Conservation (phyloP, 1,140 invertebrate genomes). For the Spodoptera litura region DNA sequence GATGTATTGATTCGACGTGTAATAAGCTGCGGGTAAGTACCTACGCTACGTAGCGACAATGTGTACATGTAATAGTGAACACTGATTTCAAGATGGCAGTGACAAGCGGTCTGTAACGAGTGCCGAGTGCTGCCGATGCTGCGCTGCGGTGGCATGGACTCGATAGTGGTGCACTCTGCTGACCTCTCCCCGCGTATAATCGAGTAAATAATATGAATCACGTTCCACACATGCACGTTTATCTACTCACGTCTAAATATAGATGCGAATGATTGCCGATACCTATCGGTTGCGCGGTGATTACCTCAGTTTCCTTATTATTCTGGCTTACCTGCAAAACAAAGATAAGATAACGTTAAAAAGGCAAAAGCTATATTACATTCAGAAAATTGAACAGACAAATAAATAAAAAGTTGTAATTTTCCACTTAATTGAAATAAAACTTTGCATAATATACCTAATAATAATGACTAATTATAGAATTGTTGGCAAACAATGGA, state of each 20-base stretch:
- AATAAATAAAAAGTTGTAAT: not conserved
- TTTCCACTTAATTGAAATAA: not conserved
- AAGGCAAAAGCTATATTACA: not conserved
- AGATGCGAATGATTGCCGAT: not conserved
- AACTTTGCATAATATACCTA: too few relatives aligned
- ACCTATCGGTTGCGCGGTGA: not conserved
- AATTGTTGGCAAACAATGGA: too few relatives aligned
- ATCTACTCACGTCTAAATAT: not conserved
- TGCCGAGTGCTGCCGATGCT: not conserved
- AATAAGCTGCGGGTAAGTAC: too few relatives aligned
- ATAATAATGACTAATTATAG: not conserved
- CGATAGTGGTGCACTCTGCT: not conserved
- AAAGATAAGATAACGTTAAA: conserved; percentile 11
- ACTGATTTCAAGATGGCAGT: not conserved
- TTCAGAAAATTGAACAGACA: not conserved
- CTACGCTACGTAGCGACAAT: too few relatives aligned
- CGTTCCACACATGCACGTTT: conserved; percentile 1
- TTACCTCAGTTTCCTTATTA: not conserved
- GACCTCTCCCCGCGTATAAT: not conserved
- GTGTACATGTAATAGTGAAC: not conserved
- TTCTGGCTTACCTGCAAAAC: conserved; percentile 18
- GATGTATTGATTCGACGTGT: too few relatives aligned
- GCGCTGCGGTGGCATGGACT: not conserved
- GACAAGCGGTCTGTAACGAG: not conserved
- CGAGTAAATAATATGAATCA: conserved; percentile 17